Evolutionary conservation across 2,888 invertebrate species (phyloP).

Genomic region (Ophion slaviceki): DNA sequence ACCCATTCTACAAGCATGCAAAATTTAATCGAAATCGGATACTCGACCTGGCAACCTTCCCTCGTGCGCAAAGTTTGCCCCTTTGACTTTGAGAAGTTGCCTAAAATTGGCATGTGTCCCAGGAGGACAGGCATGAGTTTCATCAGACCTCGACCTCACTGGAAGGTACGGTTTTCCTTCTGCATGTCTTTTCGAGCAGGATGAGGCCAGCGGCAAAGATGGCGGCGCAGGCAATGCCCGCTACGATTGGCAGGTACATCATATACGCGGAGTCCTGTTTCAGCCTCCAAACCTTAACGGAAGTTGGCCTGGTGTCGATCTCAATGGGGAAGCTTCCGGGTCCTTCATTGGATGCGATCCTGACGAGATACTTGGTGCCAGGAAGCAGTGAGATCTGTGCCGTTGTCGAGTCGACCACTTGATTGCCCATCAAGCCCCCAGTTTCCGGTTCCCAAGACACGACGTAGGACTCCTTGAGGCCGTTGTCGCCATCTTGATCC

Average conservation of each 20-base stretch:
- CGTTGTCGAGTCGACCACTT: slow-evolving; percentile 79
- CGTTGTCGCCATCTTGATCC: slow-evolving; percentile 47
- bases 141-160: slow-evolving; percentile 74
- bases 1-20: too few relatives aligned
- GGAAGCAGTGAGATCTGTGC: slow-evolving; percentile 81
- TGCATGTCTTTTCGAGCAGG: slow-evolving; percentile 64
- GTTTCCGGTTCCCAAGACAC: slow-evolving; percentile 82
- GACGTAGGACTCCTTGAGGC: slow-evolving; percentile 75
- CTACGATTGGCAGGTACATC: slow-evolving; percentile 35
- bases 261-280: slow-evolving; percentile 72
- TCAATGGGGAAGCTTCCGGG: slow-evolving; percentile 82
- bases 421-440: slow-evolving; percentile 82
- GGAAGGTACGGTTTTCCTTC: slow-evolving; percentile 67
- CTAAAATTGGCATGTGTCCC: background rate
- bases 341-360: slow-evolving; percentile 81
- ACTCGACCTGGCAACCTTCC: too few relatives aligned
- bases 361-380: slow-evolving; percentile 80
- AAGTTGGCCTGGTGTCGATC: slow-evolving; percentile 78
- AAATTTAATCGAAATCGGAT: too few relatives aligned
- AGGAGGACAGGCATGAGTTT: background rate
- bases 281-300: slow-evolving; percentile 74
- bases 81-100: background rate
- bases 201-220: slow-evolving; percentile 68
- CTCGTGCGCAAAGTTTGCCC: background rate
- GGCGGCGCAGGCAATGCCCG: slow-evolving; percentile 70